Evolutionary conservation across 2,888 invertebrate genomes (phyloP).

Genomic region (Aelia acuminata): DNA sequence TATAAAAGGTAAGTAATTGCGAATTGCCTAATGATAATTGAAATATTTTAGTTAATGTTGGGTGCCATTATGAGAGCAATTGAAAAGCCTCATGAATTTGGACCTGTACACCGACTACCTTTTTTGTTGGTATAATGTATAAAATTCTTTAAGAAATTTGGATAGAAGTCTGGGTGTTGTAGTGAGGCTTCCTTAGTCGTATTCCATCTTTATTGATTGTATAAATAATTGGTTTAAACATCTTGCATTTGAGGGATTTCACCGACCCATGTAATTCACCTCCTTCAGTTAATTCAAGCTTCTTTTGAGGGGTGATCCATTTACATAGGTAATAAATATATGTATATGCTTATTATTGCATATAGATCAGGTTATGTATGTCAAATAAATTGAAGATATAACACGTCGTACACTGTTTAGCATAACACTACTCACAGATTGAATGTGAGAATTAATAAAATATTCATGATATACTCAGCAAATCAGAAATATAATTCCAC

Average conservation of each 20-base stretch:
- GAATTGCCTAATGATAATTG: not conserved
- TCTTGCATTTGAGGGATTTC: conserved; percentile 48
- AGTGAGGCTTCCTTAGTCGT: conserved; percentile 24
- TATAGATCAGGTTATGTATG: too few species aligned
- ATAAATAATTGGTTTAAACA: conserved; percentile 51
- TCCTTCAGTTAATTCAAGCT: conserved; percentile 32
- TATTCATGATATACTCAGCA: too few species aligned
- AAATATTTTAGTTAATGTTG: not conserved
- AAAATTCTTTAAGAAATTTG: not conserved
- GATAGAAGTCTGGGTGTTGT: not conserved
- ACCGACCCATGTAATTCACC: conserved; percentile 29
- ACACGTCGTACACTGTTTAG: too few species aligned
- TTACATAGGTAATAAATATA: not conserved
- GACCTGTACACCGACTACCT: not conserved
- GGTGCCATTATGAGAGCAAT: not conserved
- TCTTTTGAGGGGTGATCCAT: not conserved
- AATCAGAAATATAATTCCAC: too few species aligned
- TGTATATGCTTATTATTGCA: too few species aligned
- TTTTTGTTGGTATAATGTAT: not conserved
- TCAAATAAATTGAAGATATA: too few species aligned
- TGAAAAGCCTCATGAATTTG: not conserved
- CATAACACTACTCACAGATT: too few species aligned
- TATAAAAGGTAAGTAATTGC: too few species aligned
- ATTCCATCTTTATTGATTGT: conserved; percentile 46
- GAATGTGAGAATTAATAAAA: too few species aligned